Evolutionary conservation across 2,113 vertebrate genomes (phyloP), one percentile per base, ranked within the genome.

Genomic region (Hystrix cristata): DNA sequence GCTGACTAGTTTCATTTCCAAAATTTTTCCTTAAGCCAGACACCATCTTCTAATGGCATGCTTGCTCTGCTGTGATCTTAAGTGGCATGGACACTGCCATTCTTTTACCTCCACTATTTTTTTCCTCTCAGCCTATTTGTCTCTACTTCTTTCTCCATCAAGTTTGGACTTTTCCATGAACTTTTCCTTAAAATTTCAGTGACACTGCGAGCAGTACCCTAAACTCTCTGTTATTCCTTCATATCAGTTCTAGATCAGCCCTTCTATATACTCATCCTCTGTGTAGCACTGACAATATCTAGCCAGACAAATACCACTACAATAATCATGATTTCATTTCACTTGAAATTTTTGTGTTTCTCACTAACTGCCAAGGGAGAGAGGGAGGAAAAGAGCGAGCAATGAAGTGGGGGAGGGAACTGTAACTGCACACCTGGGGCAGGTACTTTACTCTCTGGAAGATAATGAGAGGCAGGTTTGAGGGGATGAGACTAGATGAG

Each of bases 121-220:
- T 83, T 65, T 34, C 11, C 71, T 92, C 38, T 18, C 31, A 86
- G 53, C 5, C 21, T 87, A 43, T 74, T 93, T 95, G 3, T 46
- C 21, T 82, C 34, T 38, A 3, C 1, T 69, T 38, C 3, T 46
- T 72, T 67, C 21, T 96, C 23, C 82, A 55, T 83, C 29, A 85
- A 92, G 19, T 23, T n/a, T 86, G 21, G 19, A 25, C 34, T 72
- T 57, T 48, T 18, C 43, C 27, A 4, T 74, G 65, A 31, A 88
- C 55, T 76, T 59, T 48, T 34, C 15, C 74, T 97, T 84, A 95
- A 79, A 72, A 90, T 65, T 85, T 79, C 31, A 90, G 7, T 67
- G 43, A 4, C 2, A 55, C 7, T 64, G 46, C 72, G 1, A 65
- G 74, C 18, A 79, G 34, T 74, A 48, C 21, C 12, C 1, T 60